Base-by-base conservation (phyloP, 2,888 invertebrate species). In the Phasia obesa region DNA sequence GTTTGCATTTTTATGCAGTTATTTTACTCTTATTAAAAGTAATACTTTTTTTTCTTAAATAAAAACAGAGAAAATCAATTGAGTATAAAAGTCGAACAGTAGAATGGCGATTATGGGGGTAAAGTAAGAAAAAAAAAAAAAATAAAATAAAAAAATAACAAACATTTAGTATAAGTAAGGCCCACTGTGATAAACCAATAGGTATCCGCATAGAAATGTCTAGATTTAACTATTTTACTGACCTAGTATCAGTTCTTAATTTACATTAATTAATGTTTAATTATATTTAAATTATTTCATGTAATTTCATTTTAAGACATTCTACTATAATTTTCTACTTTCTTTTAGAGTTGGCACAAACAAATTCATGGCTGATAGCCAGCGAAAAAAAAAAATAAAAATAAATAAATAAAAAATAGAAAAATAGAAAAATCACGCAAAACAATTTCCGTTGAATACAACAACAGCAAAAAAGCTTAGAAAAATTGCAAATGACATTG, bases 281-380 rank as follows among this genome's bases (percentile, higher is more conserved):
- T 13, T 51, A 21, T 19, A 7, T 47, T 27, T 0, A 35, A 35
- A 11, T 11, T 17, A 17, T 27, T n/a, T 27, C 27, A 15, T n/a
- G n/a, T n/a, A n/a, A n/a, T 27, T 55, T 5, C 19, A 1, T 17
- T 55, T 38, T 9, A 25, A 23, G 19, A 25, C 0, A 47, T 75
- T 47, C 47, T 23, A 75, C 76, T 76, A 59, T 76, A 42, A 6
- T 15, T 53, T 23, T 67, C 7, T 44, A 74, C 44, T 44, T 4
- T 44, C 5, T 74, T 64, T 77, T 69, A 77, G 25, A 77, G 69
- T 77, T 77, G 76, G 76, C 69, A 77, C 31, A 69, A 19, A 60
- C 31, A 77, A 25, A 60, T 62, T 69, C 76, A 69, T 62, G 76
- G 76, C 76, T 62, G 60, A 27, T 60, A 49, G 76, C 59, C 49